Percentiles rank a stretch among this genome's conserved stretches.
Evolutionary conservation across 2,888 invertebrate species (phyloP).

Genomic region (Nasonovia ribisnigri): DNA sequence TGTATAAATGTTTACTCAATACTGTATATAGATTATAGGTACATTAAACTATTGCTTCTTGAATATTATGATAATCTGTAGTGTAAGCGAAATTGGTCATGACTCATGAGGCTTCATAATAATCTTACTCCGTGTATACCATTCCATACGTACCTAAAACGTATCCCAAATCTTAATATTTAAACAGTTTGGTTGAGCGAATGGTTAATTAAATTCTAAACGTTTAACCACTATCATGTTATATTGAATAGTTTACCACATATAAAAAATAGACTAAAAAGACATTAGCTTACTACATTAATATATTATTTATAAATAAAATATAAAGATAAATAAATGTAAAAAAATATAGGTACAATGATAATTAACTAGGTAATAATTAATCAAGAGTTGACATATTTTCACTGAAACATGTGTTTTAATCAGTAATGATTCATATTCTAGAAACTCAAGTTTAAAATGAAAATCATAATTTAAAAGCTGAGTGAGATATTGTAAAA

Average conservation of each 20-base stretch:
- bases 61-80: slow-evolving; percentile 30
- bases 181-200: not conserved
- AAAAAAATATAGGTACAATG: not conserved
- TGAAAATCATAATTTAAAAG: not conserved
- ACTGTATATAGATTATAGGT: not conserved
- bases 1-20: not conserved
- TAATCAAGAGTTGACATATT: not conserved
- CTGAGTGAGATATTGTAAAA: not conserved
- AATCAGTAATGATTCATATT: not conserved
- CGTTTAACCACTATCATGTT: not conserved
- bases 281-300: not conserved
- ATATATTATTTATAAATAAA: not conserved
- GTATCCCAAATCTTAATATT: slow-evolving; percentile 22
- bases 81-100: slow-evolving; percentile 21
- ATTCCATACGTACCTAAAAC: not conserved
- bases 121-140: slow-evolving; percentile 13
- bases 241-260: not conserved
- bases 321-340: not conserved
- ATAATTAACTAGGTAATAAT: not conserved
- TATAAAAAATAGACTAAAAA: not conserved
- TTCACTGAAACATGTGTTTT: not conserved
- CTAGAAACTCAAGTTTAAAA: not conserved
- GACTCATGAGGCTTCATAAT: not conserved
- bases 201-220: slow-evolving; percentile 29
- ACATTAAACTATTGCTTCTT: slow-evolving; percentile 7